Percentiles rank a stretch among this genome's conserved stretches.
phyloP scores from a whole-genome alignment of 2,888 invertebrate species.

The Epinotia demarniana region DNA sequence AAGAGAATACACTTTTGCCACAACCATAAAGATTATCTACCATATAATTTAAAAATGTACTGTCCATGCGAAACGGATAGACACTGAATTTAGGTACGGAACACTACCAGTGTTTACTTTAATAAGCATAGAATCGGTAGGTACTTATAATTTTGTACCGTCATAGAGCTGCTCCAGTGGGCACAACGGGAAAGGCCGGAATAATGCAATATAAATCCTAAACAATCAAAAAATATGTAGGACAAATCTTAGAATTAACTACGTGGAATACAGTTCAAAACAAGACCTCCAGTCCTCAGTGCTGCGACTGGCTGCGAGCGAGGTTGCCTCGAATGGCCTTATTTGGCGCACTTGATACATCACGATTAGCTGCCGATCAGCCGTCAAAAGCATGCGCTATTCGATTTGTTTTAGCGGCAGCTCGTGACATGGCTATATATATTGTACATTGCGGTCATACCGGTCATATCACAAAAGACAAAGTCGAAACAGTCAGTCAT shows the following conservation, averaged over 20 bases:
- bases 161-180: no score
- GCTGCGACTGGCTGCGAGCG: slow-evolving; percentile 11
- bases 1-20: no score
- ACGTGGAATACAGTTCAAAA: not conserved
- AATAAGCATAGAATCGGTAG: no score
- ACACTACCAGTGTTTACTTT: no score
- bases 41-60: no score
- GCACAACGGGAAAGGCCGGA: no score
- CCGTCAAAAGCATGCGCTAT: slow-evolving; percentile 4
- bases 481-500: slow-evolving; percentile 45
- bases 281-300: slow-evolving; percentile 16
- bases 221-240: no score
- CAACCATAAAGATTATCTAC: no score
- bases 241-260: not conserved
- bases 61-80: no score
- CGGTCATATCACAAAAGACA: not conserved
- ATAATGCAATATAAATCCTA: not conserved
- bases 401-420: not conserved
- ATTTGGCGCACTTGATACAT: slow-evolving; percentile 63
- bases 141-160: no score
- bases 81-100: no score
- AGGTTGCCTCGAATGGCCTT: slow-evolving; percentile 58
- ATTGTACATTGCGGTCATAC: not conserved
- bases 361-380: slow-evolving; percentile 57
- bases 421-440: not conserved